Percentiles rank a stretch among this genome's conserved stretches.
These are phyloP conservation scores for Falcunculus frontatus DNA, from an alignment of 2,113 vertebrate genomes.

Conservation along the genomic window DNA sequence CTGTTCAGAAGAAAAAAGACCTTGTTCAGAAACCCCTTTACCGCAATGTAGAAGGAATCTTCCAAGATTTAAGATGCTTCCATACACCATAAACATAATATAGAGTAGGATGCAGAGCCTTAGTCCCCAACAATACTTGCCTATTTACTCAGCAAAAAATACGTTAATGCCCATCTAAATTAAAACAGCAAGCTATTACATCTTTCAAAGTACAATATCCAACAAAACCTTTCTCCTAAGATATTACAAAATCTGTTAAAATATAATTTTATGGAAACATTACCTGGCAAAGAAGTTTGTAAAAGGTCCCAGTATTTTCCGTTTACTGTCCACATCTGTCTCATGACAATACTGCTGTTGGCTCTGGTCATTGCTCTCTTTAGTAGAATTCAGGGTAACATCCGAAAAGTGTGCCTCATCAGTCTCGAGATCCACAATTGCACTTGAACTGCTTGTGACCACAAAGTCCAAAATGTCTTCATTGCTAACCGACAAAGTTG, in stretches of 20 bases:
- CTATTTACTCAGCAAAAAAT: neutral
- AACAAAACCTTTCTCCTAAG: neutral
- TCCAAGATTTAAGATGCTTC: neutral
- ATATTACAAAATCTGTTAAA: neutral
- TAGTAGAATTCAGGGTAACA: constrained; percentile 72
- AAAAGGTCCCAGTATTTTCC: constrained; percentile 78
- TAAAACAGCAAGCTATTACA: neutral
- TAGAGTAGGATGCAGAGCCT: neutral
- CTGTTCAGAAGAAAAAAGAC: neutral
- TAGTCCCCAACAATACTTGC: neutral
- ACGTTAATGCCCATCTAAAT: neutral
- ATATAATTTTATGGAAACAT: neutral
- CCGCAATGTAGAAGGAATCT: neutral
- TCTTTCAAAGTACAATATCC: neutral
- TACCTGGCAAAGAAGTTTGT: constrained; percentile 85
- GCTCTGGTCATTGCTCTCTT: constrained; percentile 39
- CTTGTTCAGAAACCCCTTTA: neutral
- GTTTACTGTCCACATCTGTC: constrained; percentile 60
- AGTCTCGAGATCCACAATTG: constrained; percentile 87
- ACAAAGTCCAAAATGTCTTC: constrained; percentile 89
- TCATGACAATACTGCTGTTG: neutral
- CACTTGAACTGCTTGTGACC: constrained; percentile 89
- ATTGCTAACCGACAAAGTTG: constrained; percentile 82
- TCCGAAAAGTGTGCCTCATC: constrained; percentile 77
- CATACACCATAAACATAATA: neutral